Evolutionary conservation across 2,113 vertebrate species (phyloP), one percentile per base, ranked within the genome.

Genomic region (Pygoscelis adeliae): DNA sequence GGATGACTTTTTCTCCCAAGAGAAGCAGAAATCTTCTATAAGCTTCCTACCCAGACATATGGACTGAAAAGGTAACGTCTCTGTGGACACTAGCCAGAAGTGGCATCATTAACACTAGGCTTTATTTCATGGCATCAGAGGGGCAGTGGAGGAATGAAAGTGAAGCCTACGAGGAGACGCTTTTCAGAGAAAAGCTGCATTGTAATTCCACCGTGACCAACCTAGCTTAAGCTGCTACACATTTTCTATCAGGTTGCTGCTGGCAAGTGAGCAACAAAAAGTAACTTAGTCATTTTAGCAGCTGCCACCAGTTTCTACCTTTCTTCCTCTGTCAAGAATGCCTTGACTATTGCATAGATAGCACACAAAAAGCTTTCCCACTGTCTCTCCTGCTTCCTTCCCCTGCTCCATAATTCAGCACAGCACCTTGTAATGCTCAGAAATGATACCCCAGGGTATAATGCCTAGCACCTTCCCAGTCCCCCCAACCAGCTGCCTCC

Each of bases 111-210:
- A 62, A 34, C 17, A 38, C 15, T 7, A 16, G 49, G 17, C 14
- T 73, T 79, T 58, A 50, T 66, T 83, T 83, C 40, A 9, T 15
- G 11, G 38, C 25, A 82, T 73, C 46, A 55, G 30, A 72, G 15
- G 6, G 14, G 11, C 53, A 93, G 9, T 4, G 7, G 26, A 82
- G 20, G 23, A 91, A 29, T 46, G 20, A 22, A 61, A 76, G 58
- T 6, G 10, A 71, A 81, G 13, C 17, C 9, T 65, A 71, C 0
- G 0, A 79, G 53, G 34, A 80, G 10, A 25, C 0, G 0, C 9
- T 79, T 70, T 47, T 65, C 79, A 80, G 32, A 61, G 62, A n/a
- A 69, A 91, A 91, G 23, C 13, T 76, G 34, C 44, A 55, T 49
- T 4, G 0, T 15, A 74, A 49, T 86, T 67, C 4, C 14, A 13